Evolutionary conservation across 2,113 vertebrate species (phyloP).

Genomic region (Cathartes aura): DNA sequence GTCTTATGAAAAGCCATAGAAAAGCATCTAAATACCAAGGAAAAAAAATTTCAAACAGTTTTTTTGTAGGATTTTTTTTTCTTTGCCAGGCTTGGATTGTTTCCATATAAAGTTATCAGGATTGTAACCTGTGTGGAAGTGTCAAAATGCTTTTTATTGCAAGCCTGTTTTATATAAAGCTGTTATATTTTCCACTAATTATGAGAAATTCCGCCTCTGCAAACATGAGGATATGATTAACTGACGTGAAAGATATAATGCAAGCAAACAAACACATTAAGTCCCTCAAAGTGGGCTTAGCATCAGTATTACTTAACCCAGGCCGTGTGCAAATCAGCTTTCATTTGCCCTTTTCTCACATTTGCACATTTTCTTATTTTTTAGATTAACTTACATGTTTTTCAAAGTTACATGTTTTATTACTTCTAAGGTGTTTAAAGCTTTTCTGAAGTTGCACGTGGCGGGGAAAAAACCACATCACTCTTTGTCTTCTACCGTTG

Average conservation of each 20-base stretch:
- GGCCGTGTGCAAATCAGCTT: background rate
- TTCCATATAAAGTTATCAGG: slow-evolving; percentile 38
- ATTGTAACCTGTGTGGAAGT: slow-evolving; percentile 56
- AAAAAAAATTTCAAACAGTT: background rate
- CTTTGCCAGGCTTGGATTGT: background rate
- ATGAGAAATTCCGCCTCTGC: slow-evolving; percentile 56
- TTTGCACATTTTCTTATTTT: background rate
- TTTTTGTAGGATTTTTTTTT: background rate
- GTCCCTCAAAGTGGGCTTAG: background rate
- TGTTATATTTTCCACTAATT: slow-evolving; percentile 69
- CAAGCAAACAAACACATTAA: background rate
- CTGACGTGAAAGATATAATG: background rate
- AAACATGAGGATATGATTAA: slow-evolving; percentile 52
- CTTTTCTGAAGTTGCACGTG: background rate
- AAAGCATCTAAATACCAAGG: background rate
- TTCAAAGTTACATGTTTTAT: background rate
- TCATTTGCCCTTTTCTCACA: background rate
- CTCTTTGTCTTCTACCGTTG: background rate
- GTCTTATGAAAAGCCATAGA: background rate
- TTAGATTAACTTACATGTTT: background rate
- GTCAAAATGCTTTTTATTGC: slow-evolving; percentile 50
- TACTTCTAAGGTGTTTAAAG: background rate
- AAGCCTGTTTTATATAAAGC: slow-evolving; percentile 51
- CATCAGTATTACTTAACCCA: background rate
- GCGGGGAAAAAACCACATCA: rapidly evolving